These are phyloP conservation scores for Champsocephalus gunnari DNA, from an alignment of 2,797 vertebrate species.

Conservation along the genomic window DNA sequence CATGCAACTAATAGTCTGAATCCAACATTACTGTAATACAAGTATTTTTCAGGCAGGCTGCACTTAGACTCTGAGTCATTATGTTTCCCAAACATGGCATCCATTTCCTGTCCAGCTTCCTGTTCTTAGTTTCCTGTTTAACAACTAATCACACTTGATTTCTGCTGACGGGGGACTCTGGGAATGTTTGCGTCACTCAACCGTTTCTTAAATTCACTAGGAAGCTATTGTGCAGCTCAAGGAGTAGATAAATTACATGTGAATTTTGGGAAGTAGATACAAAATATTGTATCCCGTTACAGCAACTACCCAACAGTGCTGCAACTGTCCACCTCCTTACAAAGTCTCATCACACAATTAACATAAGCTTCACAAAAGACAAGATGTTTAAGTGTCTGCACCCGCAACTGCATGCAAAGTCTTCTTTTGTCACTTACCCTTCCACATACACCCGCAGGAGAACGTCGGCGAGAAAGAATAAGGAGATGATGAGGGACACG, in stretches of 20 bases:
- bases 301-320: neutral
- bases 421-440: slow-evolving; percentile 84
- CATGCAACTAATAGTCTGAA: neutral
- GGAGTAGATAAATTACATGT: neutral
- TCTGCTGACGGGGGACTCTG: slow-evolving; percentile 60
- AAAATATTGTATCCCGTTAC: neutral
- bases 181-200: slow-evolving; percentile 34
- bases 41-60: neutral
- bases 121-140: slow-evolving; percentile 64
- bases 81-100: slow-evolving; percentile 20
- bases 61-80: neutral
- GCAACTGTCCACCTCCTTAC: neutral
- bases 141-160: slow-evolving; percentile 48
- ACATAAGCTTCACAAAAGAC: neutral
- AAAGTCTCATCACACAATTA: neutral
- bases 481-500: slow-evolving; percentile 89
- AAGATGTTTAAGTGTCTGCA: neutral
- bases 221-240: neutral
- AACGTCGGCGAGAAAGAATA: slow-evolving; percentile 92
- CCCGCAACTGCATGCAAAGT: neutral
- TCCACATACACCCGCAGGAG: slow-evolving; percentile 90
- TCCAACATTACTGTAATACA: neutral
- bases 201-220: slow-evolving; percentile 1
- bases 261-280: neutral
- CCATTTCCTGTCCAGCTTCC: slow-evolving; percentile 72